Evolutionary conservation across 1,140 invertebrate genomes (phyloP).

Genomic region (Penaeus chinensis): DNA sequence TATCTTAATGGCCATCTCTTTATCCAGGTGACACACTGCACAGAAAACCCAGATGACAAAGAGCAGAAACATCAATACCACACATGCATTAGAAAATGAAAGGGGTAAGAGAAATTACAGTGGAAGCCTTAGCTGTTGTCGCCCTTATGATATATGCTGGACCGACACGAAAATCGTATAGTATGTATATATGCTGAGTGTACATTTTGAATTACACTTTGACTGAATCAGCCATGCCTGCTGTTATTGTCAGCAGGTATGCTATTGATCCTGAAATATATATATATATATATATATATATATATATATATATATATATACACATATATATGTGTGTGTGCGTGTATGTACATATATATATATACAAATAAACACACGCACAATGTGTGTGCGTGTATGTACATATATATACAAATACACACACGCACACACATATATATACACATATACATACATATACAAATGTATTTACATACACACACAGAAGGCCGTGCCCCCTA

Average conservation of each 20-base stretch:
- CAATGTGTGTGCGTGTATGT: slow-evolving; percentile 6
- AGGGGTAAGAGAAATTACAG: background rate
- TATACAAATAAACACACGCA: background rate
- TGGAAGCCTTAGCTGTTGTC: background rate
- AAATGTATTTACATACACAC: too few species aligned
- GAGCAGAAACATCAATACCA: background rate
- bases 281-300: slow-evolving; percentile 15
- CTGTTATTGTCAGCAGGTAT: too few species aligned
- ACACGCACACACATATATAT: slow-evolving; percentile 21
- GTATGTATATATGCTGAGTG: background rate
- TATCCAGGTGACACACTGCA: slow-evolving; percentile 55
- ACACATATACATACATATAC: too few species aligned
- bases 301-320: slow-evolving; percentile 16
- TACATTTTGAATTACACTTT: background rate
- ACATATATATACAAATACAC: background rate
- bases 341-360: slow-evolving; percentile 1
- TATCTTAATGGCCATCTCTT: slow-evolving; percentile 59
- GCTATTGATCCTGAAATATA: too few species aligned
- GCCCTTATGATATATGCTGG: too few species aligned
- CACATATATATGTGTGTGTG: slow-evolving; percentile 9
- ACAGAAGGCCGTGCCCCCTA: too few species aligned
- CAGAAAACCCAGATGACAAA: background rate
- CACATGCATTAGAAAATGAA: background rate
- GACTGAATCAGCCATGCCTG: too few species aligned
- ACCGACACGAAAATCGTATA: too few species aligned